phyloP scores from a whole-genome alignment of 2,113 vertebrate genomes.

The Caloenas nicobarica region DNA sequence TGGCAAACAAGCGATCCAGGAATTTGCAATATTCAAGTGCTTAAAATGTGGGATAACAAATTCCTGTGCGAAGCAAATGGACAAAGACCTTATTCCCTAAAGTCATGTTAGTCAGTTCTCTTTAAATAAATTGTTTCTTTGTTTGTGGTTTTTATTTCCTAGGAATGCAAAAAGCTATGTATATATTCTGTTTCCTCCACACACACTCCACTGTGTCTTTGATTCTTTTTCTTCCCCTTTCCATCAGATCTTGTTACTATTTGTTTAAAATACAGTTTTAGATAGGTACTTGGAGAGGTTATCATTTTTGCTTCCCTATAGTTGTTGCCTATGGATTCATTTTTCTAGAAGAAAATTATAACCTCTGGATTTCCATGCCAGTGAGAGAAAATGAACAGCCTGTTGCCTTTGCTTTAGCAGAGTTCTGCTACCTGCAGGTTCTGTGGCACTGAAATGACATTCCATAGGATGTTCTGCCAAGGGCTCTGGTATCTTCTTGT shows the following conservation, averaged over 20 bases:
- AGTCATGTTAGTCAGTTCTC: not conserved
- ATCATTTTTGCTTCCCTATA: not conserved
- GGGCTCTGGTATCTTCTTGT: constrained; percentile 1
- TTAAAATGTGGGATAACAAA: not conserved
- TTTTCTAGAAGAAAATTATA: not conserved
- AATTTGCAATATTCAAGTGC: not conserved
- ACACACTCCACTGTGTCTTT: not conserved
- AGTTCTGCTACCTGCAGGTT: constrained; percentile 18
- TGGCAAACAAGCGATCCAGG: constrained; percentile 16
- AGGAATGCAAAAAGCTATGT: not conserved
- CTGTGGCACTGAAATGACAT: not conserved
- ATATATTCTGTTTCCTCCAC: not conserved
- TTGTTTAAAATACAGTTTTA: not conserved
- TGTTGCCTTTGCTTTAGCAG: not conserved
- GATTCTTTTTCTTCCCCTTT: not conserved
- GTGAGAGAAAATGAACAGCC: not conserved
- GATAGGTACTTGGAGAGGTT: not conserved
- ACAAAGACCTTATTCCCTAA: not conserved
- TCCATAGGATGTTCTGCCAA: constrained; percentile 11
- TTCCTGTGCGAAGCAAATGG: not conserved
- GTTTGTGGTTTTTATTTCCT: not conserved
- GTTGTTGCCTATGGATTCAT: not conserved
- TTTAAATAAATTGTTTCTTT: not conserved
- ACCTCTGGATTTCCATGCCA: constrained; percentile 3
- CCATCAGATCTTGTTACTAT: not conserved